phyloP scores from a whole-genome alignment of 2,113 vertebrate species.

The Eublepharis macularius region DNA sequence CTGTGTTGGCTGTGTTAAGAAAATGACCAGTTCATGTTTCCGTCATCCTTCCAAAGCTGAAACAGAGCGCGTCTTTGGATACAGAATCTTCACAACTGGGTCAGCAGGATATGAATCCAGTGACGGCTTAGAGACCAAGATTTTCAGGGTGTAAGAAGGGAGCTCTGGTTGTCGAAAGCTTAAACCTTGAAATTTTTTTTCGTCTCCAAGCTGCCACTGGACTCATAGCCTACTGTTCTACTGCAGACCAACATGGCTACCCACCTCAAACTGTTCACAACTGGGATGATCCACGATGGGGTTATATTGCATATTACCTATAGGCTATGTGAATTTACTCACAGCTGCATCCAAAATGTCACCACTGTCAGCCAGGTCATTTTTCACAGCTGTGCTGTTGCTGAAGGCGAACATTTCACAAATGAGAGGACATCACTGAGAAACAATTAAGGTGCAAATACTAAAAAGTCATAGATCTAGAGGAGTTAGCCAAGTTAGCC shows the following conservation, averaged over 20 bases:
- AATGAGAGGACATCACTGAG: slow-evolving; percentile 45
- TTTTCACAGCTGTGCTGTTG: slow-evolving; percentile 54
- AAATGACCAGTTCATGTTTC: neutral
- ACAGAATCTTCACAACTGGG: neutral
- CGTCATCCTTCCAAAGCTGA: neutral
- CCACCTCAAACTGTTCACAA: no score
- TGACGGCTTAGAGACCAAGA: no score
- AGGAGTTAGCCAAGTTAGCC: no score
- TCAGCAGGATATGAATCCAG: no score
- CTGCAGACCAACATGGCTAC: no score
- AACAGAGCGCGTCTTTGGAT: neutral
- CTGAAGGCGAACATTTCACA: slow-evolving; percentile 38
- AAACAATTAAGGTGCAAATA: slow-evolving; percentile 50
- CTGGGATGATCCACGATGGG: neutral
- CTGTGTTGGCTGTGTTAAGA: slow-evolving; percentile 1
- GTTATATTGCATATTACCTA: neutral
- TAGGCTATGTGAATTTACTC: neutral
- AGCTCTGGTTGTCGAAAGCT: no score
- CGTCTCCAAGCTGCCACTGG: no score
- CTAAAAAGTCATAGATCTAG: no score
- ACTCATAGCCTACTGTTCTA: no score
- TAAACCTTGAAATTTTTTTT: no score
- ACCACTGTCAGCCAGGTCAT: neutral
- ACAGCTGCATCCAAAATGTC: slow-evolving; percentile 28
- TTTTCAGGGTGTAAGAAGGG: no score